Percentiles rank a stretch among this genome's conserved stretches.
Evolutionary conservation across 1,140 invertebrate genomes (phyloP).

Genomic region (Diabrotica virgifera): DNA sequence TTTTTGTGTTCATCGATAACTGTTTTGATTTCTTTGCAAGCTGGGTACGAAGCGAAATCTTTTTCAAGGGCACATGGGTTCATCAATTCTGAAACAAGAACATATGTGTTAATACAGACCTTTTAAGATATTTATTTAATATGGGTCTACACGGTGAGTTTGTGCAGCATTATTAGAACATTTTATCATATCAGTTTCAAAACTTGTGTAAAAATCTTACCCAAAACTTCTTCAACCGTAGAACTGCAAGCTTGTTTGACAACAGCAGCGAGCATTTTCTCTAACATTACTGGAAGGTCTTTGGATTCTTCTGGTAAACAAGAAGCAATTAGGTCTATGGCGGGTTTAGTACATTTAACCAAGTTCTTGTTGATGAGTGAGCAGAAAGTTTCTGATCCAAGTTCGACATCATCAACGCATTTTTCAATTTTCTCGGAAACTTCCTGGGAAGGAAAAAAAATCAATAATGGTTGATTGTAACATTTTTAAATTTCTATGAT

Average conservation of each 20-base stretch:
- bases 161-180: too few species aligned
- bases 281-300: slow-evolving; percentile 17
- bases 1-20: neutral
- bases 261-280: slow-evolving; percentile 10
- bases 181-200: neutral
- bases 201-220: slow-evolving; percentile 8
- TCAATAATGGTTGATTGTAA: too few species aligned
- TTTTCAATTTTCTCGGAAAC: slow-evolving; percentile 16
- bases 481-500: too few species aligned
- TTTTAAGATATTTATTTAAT: too few species aligned
- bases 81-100: slow-evolving; percentile 21
- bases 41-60: slow-evolving; percentile 10
- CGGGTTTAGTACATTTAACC: slow-evolving; percentile 18
- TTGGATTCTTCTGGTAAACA: slow-evolving; percentile 24
- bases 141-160: too few species aligned
- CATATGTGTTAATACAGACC: too few species aligned
- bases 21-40: slow-evolving; percentile 17
- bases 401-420: slow-evolving; percentile 20
- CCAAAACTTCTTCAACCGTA: slow-evolving; percentile 25
- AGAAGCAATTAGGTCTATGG: slow-evolving; percentile 4
- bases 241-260: slow-evolving; percentile 19
- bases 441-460: slow-evolving; percentile 7
- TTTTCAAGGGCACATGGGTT: slow-evolving; percentile 19
- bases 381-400: slow-evolving; percentile 23
- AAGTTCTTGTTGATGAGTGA: slow-evolving; percentile 24